Percentiles rank a stretch among this genome's conserved stretches.
These are phyloP conservation scores for Conistra vaccinii DNA, from an alignment of 2,888 invertebrate genomes.

Conservation along the genomic window DNA sequence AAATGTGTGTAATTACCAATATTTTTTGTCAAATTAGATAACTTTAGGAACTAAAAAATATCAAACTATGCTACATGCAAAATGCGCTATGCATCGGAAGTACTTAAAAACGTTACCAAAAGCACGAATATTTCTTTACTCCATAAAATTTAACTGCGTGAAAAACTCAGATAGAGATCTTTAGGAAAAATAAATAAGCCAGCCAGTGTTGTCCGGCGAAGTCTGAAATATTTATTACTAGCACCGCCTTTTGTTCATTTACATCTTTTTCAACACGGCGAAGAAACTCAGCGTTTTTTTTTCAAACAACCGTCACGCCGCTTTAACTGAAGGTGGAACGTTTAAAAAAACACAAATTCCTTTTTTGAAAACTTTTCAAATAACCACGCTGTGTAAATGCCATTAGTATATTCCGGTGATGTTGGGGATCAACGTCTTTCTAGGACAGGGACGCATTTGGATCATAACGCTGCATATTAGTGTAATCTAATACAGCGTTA, in stretches of 20 bases:
- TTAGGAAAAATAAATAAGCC: conserved; percentile 49
- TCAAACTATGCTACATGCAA: not conserved
- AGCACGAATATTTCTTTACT: not conserved
- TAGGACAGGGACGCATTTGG: conserved; percentile 55
- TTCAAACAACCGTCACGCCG: conserved; percentile 61
- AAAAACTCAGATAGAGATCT: conserved; percentile 53
- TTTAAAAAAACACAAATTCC: conserved; percentile 74
- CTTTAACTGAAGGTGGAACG: conserved; percentile 58
- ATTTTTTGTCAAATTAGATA: too few species aligned
- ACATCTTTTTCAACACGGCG: conserved; percentile 46
- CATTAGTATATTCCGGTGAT: conserved; percentile 75
- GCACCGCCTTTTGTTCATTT: conserved; percentile 42
- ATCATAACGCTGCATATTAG: not conserved
- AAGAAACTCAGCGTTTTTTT: conserved; percentile 36
- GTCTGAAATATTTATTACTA: conserved; percentile 59
- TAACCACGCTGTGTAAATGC: conserved; percentile 75
- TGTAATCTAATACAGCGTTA: not conserved
- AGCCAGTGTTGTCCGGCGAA: conserved; percentile 40
- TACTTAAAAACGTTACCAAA: conserved; percentile 1
- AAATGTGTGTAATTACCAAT: too few species aligned
- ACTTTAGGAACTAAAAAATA: not conserved
- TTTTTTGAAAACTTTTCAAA: conserved; percentile 75
- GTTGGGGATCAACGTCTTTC: conserved; percentile 72
- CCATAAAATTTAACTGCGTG: conserved; percentile 29
- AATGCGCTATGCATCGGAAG: conserved; percentile 11